Evolutionary conservation across 2,888 invertebrate species (phyloP).

Genomic region (Netelia inedita): DNA sequence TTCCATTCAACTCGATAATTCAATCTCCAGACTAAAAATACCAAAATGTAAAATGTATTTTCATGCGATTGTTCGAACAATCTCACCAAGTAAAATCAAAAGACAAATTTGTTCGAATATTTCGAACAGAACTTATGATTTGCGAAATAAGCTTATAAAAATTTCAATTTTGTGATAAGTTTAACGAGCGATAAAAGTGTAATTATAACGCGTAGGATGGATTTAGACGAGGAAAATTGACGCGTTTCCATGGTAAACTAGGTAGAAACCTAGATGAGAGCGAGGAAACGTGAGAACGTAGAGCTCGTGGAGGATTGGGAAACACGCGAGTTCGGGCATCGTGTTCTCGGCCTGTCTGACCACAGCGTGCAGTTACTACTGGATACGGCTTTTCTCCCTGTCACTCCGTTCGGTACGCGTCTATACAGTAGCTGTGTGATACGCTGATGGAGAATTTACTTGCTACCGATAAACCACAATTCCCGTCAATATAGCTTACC

Average conservation of each 20-base stretch:
- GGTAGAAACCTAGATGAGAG: not conserved
- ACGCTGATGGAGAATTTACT: not conserved
- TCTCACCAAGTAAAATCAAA: no score
- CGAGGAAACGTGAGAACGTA: slow-evolving; percentile 22
- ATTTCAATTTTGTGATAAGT: no score
- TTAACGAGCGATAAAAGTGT: no score
- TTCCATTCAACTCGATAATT: not conserved
- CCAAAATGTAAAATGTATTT: no score
- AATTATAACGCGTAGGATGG: no score
- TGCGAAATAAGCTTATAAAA: no score
- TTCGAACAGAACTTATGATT: no score
- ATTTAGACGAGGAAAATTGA: not conserved
- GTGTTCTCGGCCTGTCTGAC: slow-evolving; percentile 53
- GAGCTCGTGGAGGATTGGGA: slow-evolving; percentile 4
- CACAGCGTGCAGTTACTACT: slow-evolving; percentile 59
- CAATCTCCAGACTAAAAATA: no score
- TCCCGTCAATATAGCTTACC: not conserved
- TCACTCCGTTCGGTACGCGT: not conserved
- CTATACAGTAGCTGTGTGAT: not conserved
- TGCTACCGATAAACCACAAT: slow-evolving; percentile 17
- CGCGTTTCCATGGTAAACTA: slow-evolving; percentile 20
- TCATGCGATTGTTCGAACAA: no score
- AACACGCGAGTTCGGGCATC: not conserved
- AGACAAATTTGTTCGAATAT: no score
- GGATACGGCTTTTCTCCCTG: slow-evolving; percentile 23